phyloP scores from a whole-genome alignment of 2,888 invertebrate genomes.

The Dryadula phaetusa region DNA sequence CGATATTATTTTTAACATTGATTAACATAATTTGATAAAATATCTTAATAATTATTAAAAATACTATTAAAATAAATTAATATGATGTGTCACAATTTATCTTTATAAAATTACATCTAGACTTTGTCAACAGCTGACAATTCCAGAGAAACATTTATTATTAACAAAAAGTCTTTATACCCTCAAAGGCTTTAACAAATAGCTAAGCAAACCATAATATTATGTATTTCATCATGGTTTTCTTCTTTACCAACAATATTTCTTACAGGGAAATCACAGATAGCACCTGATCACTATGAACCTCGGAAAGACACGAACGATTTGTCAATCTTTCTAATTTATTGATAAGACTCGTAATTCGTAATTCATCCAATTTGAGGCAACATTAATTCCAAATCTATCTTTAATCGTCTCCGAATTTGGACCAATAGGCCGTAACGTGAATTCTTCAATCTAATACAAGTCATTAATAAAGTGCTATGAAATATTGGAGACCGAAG shows the following conservation, averaged over 20 bases:
- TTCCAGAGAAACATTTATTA: constrained; percentile 1
- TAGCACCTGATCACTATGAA: constrained; percentile 23
- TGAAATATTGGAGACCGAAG: constrained; percentile 65
- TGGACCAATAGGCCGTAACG: constrained; percentile 35
- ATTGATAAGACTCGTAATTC: constrained; percentile 39
- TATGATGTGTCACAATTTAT: background rate
- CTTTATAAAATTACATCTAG: background rate
- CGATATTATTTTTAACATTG: too few species aligned
- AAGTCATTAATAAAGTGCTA: constrained; percentile 44
- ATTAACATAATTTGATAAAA: too few species aligned
- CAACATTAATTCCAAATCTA: constrained; percentile 33
- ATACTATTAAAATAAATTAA: too few species aligned
- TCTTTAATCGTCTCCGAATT: constrained; percentile 31
- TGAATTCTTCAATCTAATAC: constrained; percentile 41
- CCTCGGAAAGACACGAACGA: constrained; percentile 31
- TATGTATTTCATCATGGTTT: constrained; percentile 13
- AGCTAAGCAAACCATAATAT: constrained; percentile 16
- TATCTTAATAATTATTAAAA: background rate
- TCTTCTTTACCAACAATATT: constrained; percentile 22
- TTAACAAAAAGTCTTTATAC: constrained; percentile 2
- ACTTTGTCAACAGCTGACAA: constrained; percentile 3
- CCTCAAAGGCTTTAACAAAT: constrained; percentile 10
- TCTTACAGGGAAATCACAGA: constrained; percentile 22
- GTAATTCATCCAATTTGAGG: constrained; percentile 35
- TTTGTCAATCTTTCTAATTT: constrained; percentile 38